Evolutionary conservation across 2,113 vertebrate species (phyloP).

Genomic region (Odontesthes bonariensis): DNA sequence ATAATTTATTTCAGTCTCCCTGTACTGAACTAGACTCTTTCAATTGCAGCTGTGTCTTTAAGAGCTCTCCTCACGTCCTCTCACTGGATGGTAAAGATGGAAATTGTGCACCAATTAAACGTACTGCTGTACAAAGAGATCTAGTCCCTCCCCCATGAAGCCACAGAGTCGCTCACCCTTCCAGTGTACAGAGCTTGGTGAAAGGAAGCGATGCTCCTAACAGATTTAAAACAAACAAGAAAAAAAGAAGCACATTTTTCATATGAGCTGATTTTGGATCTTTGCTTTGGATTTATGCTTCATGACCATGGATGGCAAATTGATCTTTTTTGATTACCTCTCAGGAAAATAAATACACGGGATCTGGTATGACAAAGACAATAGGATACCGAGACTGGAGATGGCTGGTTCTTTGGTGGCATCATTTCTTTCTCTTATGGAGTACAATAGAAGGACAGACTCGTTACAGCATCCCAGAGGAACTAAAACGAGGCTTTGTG

Average conservation of each 20-base stretch:
- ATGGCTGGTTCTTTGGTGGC: conserved; percentile 70
- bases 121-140: conserved; percentile 77
- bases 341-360: conserved; percentile 27
- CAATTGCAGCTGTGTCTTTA: conserved; percentile 40
- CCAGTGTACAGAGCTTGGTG: conserved; percentile 44
- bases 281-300: conserved; percentile 14
- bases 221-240: background rate
- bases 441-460: conserved; percentile 75
- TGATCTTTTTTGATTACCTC: background rate
- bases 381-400: conserved; percentile 60
- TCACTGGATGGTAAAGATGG: conserved; percentile 72
- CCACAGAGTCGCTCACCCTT: conserved; percentile 67
- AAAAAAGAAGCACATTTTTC: background rate
- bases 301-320: conserved; percentile 21
- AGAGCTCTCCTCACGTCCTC: background rate
- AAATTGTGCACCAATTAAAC: conserved; percentile 78
- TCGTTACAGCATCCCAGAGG: conserved; percentile 81
- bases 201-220: conserved; percentile 25
- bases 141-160: conserved; percentile 81
- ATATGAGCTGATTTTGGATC: background rate
- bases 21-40: background rate
- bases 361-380: conserved; percentile 67
- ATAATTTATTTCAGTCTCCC: background rate
- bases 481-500: conserved; percentile 78
- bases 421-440: conserved; percentile 72